Base-by-base conservation (phyloP, 2,797 vertebrate genomes). In the Neostethus bicornis region DNA sequence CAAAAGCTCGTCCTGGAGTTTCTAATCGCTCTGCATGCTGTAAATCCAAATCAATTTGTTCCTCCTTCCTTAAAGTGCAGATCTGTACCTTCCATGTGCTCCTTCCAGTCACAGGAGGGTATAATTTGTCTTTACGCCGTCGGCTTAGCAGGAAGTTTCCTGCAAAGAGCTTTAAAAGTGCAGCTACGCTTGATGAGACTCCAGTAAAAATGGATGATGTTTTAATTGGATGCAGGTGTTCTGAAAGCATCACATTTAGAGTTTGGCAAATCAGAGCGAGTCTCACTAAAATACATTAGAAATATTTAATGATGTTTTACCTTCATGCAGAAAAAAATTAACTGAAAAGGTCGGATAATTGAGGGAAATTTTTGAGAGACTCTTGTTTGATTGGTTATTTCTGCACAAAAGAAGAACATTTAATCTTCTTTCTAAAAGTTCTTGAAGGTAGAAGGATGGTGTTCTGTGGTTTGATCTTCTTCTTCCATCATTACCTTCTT, bases 151-250 rank as follows among this genome's bases (percentile, higher is more conserved):
- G 62, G 17, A 69, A 55, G 64, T 71, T 53, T 32, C 50, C 61
- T 53, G 49, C 81, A 85, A 74, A 54, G 56, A 54, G 34, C 53
- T 68, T 59, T 43, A 61, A n/a, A 41, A 63, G 72, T 53, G 58
- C 71, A 71, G 82, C 58, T 61, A 55, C 17, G 24, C 74, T n/a
- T 72, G 66, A 79, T 67, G 56, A 89, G 78, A 32, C 65, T 14
- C 61, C 72, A 61, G 65, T 79, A 81, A 73, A 46, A 53, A 78
- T 13, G 60, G 55, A 87, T 85, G 67, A 61, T 35, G 80, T 66
- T 47, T 60, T 90, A 88, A 89, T 90, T 82, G 73, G 79, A 75
- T 79, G 79, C 87, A 90, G 87, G 88, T 91, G 88, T 59, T 37
- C 64, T 46, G 52, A 57, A 65, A 78, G 43, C n/a, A 54, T 54